These are phyloP conservation scores for Trichosurus vulpecula DNA, from an alignment of 2,797 vertebrate genomes.

Conservation along the genomic window DNA sequence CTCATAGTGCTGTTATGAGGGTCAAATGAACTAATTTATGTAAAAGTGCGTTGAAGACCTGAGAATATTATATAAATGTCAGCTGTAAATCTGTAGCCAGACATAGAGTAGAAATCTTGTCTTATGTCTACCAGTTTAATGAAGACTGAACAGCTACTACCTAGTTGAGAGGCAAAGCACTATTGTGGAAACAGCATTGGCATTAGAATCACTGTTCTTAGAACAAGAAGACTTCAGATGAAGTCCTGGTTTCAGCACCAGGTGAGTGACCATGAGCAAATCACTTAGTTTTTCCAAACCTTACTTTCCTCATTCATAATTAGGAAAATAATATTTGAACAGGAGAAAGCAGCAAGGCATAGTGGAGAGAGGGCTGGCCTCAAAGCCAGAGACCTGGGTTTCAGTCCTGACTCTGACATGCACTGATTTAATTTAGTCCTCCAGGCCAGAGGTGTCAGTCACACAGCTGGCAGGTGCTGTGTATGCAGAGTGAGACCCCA, in stretches of 20 bases:
- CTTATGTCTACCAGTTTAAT: neutral
- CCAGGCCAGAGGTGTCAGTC: neutral
- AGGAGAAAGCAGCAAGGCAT: neutral
- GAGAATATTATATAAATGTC: neutral
- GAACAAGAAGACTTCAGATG: neutral
- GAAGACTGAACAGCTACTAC: neutral
- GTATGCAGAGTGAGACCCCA: neutral
- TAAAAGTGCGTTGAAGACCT: neutral
- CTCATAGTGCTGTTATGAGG: constrained; percentile 11
- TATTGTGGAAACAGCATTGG: neutral
- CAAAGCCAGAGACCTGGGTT: neutral
- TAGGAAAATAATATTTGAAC: neutral
- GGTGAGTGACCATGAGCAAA: neutral
- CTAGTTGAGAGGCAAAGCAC: neutral
- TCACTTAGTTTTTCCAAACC: neutral
- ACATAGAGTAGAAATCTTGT: neutral
- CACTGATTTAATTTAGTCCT: neutral
- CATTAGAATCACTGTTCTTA: neutral
- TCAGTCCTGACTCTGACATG: neutral
- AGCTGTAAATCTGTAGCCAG: neutral
- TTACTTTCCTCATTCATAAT: neutral
- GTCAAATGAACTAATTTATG: neutral
- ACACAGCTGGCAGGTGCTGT: neutral
- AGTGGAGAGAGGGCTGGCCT: neutral
- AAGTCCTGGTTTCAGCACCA: neutral